Evolutionary conservation across 2,888 invertebrate species (phyloP), one percentile per base, ranked within the genome.

Genomic region (Nomada goodeniana): DNA sequence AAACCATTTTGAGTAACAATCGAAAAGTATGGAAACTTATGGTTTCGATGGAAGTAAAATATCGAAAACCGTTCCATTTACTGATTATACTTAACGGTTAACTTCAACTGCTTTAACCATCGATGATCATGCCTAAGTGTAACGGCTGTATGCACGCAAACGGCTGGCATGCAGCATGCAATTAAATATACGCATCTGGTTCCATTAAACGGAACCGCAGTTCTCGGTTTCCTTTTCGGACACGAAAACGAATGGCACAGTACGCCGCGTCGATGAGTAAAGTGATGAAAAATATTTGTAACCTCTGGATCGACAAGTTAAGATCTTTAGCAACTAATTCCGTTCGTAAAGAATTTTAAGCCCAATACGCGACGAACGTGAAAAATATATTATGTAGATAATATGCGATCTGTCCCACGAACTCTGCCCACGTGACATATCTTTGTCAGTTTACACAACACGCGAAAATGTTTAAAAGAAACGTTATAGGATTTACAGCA

Each of bases 1-100:
- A 5, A 3, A 29, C 18, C 26, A n/a, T 57, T 47, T 36, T 36
- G 7, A 1, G 1, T 20, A 57, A 73, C 55, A 59, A 59, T 23
- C 4, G 47, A 69, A 55, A 15, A 29, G 20, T 50, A 13, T 29
- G 20, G 20, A 44, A 61, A 44, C 57, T 50, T n/a, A 53, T 20
- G 7, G 18, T 20, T 15, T 23, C 36, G 29, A 47, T 69, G 44
- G n/a, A 61, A 63, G 44, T 69, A 20, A 61, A 53, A 44, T 76
- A 68, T 69, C 53, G 71, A 76, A 71, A 71, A 64, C 47, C 57
- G 71, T 76, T 64, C 63, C 47, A 64, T 47, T 42, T 57, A 23
- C 57, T 20, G 55, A 36, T 63, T 57, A 63, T 63, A 50, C 63
- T 57, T 64, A 70, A 70, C 76, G 70, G 76, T 76, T 76, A 76